Base-by-base conservation (phyloP, 1,140 invertebrate genomes). In the Lutraria rhynchaena region DNA sequence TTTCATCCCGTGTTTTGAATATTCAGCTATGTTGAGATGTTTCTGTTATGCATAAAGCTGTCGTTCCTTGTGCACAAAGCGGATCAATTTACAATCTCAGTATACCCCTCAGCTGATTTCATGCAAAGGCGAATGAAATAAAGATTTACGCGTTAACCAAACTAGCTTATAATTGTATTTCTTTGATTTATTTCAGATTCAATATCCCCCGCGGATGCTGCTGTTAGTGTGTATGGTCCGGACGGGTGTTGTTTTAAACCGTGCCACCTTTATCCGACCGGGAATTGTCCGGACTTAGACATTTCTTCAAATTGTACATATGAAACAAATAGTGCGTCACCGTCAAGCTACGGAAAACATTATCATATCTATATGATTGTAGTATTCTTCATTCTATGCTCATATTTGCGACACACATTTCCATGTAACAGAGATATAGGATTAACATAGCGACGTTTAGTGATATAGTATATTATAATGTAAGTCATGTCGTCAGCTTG, bases 241-340 rank as follows among this genome's bases (percentile, higher is more conserved):
- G n/a, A 29, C 15, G 71, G 71, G 13, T 74, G 71, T 31, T 74
- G 71, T 27, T 74, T 41, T 41, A 74, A 74, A 41, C 71, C 71
- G 22, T 60, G 51, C 37, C 27, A 74, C 15, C 33, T 74, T 15
- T 74, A 24, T 41, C 24, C 22, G 19, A 33, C 67, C 29, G 65
- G 15, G 19, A n/a, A 13, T 4, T 60, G 33, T 44, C 51, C 55
- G 57, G 31, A 37, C 19, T 35, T 35, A 9, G 7, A 15, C 35
- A 33, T 60, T 7, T 41, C 71, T 74, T 46, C 53, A 35, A 74
- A 74, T 61, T 74, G 71, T 46, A 74, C 71, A 58, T 51, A 33
- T 46, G 22, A 41, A 46, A 41, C 24, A 29, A 58, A 46, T 19
- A 60, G 49, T 58, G 35, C 51, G 22, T 57, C 53, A 58, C 29